phyloP scores from a whole-genome alignment of 2,888 invertebrate species.

The Sphaerophoria taeniata region DNA sequence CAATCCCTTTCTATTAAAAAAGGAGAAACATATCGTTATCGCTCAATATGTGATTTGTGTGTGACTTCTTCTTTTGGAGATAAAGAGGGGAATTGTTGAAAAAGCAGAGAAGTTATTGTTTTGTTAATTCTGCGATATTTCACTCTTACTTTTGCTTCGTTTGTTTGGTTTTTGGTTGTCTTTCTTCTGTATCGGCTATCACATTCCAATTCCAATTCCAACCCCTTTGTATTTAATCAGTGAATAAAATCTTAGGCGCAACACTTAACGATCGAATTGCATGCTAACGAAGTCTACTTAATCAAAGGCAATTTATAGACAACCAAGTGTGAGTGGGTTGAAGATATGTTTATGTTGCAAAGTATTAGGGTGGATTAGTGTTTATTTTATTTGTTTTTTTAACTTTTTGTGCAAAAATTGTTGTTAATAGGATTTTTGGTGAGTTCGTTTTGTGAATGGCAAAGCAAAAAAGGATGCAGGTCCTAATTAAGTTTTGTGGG shows the following conservation, averaged over 20 bases:
- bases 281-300: constrained; percentile 73
- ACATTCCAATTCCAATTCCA: constrained; percentile 3
- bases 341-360: constrained; percentile 8
- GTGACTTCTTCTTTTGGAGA: background rate
- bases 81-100: constrained; percentile 26
- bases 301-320: constrained; percentile 56
- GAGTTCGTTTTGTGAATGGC: constrained; percentile 21
- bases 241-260: constrained; percentile 71
- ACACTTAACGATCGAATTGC: constrained; percentile 74
- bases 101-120: constrained; percentile 36
- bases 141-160: constrained; percentile 60
- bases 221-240: constrained; percentile 40
- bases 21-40: background rate
- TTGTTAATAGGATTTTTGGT: constrained; percentile 58
- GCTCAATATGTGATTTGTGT: background rate
- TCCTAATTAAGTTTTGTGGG: constrained; percentile 61
- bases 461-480: constrained; percentile 58
- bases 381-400: constrained; percentile 37
- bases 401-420: constrained; percentile 36
- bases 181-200: background rate
- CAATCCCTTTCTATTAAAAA: constrained; percentile 13
- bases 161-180: constrained; percentile 13
- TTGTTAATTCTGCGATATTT: constrained; percentile 68
- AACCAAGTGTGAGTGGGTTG: constrained; percentile 20
- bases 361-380: constrained; percentile 58